Percentiles rank a stretch among this genome's conserved stretches.
Conservation (phyloP, 2,888 invertebrate genomes). For the Agriopis leucophaearia region DNA sequence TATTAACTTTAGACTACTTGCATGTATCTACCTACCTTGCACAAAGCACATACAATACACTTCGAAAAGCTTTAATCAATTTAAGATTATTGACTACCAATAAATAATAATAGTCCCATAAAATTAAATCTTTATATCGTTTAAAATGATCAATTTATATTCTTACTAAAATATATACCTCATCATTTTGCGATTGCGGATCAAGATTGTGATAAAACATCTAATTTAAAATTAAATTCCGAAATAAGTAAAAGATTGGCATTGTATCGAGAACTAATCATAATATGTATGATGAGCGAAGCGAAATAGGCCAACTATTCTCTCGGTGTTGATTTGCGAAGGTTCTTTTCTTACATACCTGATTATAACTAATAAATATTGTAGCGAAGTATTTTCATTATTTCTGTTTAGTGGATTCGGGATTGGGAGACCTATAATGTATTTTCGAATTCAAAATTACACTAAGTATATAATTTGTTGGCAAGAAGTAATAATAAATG, state of each 20-base stretch:
- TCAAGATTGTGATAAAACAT: slow-evolving; percentile 19
- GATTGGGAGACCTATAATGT: background rate
- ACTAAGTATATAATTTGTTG: no score
- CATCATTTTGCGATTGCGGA: slow-evolving; percentile 20
- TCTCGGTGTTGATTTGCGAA: slow-evolving; percentile 1
- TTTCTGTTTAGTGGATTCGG: background rate
- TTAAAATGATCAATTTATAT: slow-evolving; percentile 27
- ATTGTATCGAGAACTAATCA: slow-evolving; percentile 9
- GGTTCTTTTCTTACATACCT: background rate
- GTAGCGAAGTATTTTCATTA: background rate
- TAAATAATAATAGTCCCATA: background rate
- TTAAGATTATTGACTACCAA: slow-evolving; percentile 3
- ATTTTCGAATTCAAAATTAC: no score
- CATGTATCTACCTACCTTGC: background rate
- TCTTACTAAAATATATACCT: slow-evolving; percentile 11
- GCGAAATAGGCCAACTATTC: background rate
- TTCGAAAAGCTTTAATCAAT: background rate
- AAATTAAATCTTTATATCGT: slow-evolving; percentile 2
- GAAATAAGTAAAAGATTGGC: background rate
- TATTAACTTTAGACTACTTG: background rate
- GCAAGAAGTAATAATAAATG: no score
- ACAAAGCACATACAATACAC: background rate
- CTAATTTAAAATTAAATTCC: slow-evolving; percentile 11
- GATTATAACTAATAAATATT: background rate
- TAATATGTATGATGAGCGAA: slow-evolving; percentile 7